Base-by-base conservation (phyloP, 2,888 invertebrate species). In the Tinea semifulvella region DNA sequence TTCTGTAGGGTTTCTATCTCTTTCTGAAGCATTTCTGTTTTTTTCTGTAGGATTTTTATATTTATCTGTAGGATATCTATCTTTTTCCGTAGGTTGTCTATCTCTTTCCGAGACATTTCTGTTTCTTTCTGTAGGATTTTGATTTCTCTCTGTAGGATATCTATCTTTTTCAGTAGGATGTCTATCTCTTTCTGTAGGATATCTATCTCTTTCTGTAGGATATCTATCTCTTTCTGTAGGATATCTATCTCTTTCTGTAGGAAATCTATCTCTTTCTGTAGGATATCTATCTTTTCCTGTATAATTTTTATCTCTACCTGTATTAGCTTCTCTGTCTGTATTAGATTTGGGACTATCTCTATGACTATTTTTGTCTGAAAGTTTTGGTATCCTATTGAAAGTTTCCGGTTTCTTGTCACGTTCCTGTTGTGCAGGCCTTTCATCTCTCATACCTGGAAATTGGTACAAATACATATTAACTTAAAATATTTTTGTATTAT, bases 341-440 rank as follows among this genome's bases (percentile, higher is more conserved):
- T n/a, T n/a, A n/a, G n/a, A n/a, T n/a, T n/a, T n/a, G n/a, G n/a
- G n/a, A 46, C 45, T 46, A 47, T 49, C 52, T 56, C 17, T 58
- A 57, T 45, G 53, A 47, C 46, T 54, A 55, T 43, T 52, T 50
- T 44, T 53, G 17, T 69, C 27, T 18, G 44, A 31, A 42, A 47
- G 43, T 16, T 44, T 44, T 3, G 39, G 39, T 17, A 45, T 45
- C 11, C 28, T 10, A 40, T 27, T 19, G 43, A 46, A 17, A 3
- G 19, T 49, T 50, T 73, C 75, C 10, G 64, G 55, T 58, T 63
- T 75, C 48, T 52, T 65, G 48, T 73, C 76, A 51, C 47, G 68
- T 43, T 46, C 42, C 5, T 73, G 74, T 6, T 74, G 74, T n/a
- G 50, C 26, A 13, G 58, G 54, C 50, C 51, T 65, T n/a, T 64